A percentile compares a stretch with the other conserved stretches of the same genome.
Evolutionary conservation across 2,797 vertebrate genomes (phyloP).

Genomic region (Leptatherina wallacei): DNA sequence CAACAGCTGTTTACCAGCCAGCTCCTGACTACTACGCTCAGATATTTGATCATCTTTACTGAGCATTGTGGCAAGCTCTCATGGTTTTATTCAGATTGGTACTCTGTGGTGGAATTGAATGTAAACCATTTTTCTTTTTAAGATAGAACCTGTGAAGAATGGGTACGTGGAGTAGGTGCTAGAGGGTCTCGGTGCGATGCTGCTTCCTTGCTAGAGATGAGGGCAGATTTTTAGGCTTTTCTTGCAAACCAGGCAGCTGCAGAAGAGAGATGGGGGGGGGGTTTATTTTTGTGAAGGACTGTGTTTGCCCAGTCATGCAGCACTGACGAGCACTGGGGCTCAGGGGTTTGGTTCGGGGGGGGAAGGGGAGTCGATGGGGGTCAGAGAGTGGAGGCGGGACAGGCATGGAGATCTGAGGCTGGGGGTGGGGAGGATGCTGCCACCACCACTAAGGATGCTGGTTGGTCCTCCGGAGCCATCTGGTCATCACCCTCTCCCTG

Average conservation of each 20-base stretch:
- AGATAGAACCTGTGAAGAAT: conserved; percentile 12
- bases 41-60: conserved; percentile 50
- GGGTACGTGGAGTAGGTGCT: conserved; percentile 23
- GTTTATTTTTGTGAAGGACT: conserved; percentile 73
- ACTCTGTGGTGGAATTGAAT: conserved; percentile 8
- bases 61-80: conserved; percentile 1
- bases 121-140: conserved; percentile 12
- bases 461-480: conserved; percentile 79
- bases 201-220: conserved; percentile 24
- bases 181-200: conserved; percentile 19
- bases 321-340: conserved; percentile 76
- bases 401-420: conserved; percentile 56
- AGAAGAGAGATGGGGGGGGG: conserved; percentile 54
- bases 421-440: conserved; percentile 71
- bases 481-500: conserved; percentile 72
- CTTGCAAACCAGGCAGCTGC: conserved; percentile 67
- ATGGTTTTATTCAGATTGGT: conserved; percentile 18
- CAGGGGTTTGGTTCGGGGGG: conserved; percentile 60
- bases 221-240: conserved; percentile 40
- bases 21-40: background rate
- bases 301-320: conserved; percentile 81
- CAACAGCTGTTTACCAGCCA: conserved; percentile 19
- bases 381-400: conserved; percentile 70
- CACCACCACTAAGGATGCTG: conserved; percentile 57
- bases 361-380: conserved; percentile 32